Conservation (phyloP, 2,888 invertebrate species). For the Atethmia centrago region DNA sequence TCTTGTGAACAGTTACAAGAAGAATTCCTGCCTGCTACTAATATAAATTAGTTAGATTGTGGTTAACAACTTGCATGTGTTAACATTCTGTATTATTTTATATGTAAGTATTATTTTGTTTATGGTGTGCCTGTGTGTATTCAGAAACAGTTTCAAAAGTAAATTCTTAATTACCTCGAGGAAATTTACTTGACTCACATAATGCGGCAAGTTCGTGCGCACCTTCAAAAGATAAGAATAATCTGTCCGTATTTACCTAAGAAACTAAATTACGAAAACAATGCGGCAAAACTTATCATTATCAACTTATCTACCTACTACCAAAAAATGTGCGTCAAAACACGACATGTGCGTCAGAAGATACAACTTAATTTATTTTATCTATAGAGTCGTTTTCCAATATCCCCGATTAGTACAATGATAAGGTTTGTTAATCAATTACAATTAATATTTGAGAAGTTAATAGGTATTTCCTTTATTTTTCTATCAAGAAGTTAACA, state of each 20-base stretch:
- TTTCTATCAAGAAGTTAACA: background rate
- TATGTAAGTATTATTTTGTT: background rate
- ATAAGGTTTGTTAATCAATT: conserved; percentile 43
- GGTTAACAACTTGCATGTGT: background rate
- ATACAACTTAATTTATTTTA: conserved; percentile 68
- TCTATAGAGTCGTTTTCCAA: conserved; percentile 64
- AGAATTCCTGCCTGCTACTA: conserved; percentile 10
- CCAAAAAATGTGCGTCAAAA: conserved; percentile 78
- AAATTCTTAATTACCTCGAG: conserved; percentile 17
- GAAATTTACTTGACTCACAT: conserved; percentile 44
- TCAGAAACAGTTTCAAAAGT: conserved; percentile 8
- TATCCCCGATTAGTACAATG: conserved; percentile 62
- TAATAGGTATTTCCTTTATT: background rate
- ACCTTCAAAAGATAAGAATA: conserved; percentile 55
- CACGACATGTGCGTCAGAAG: conserved; percentile 77
- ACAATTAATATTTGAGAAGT: conserved; percentile 22
- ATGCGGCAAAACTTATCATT: conserved; percentile 73
- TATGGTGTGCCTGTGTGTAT: background rate
- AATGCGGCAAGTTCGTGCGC: conserved; percentile 56
- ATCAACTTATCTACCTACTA: conserved; percentile 72
- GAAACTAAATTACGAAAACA: conserved; percentile 68
- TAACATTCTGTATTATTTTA: background rate
- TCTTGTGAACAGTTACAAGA: conserved; percentile 17
- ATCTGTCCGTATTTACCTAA: conserved; percentile 61
- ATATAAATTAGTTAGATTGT: conserved; percentile 5